Evolutionary conservation across 2,113 vertebrate species (phyloP), one percentile per base, ranked within the genome.

Genomic region (Fregetta grallaria): DNA sequence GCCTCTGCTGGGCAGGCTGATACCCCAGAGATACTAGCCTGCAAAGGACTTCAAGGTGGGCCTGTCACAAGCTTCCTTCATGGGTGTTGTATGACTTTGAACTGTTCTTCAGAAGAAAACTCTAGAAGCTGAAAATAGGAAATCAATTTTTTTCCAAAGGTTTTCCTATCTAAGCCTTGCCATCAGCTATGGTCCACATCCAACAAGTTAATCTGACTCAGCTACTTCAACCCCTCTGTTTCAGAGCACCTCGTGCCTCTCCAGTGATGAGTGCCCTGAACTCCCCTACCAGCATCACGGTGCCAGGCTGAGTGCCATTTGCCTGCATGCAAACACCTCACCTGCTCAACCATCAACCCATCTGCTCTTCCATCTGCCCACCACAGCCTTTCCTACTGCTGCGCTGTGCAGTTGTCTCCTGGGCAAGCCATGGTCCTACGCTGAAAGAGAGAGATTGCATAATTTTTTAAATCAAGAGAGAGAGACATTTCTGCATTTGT

Each of bases 201-300:
- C 59, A 86, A 27, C 30, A 79, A 55, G n/a, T 29, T 74, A 21
- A 74, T 74, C 59, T 2, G 6, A 26, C 36, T 52, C 47, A 58
- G 67, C 42, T 74, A 58, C 49, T 83, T 83, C 58, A 77, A 4
- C 8, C 36, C 22, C 38, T 45, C 15, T 74, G 40, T 74, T 71
- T 63, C n/a, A 32, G 75, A 82, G 30, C 27, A 72, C 50, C 55
- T 52, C 34, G 42, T 1, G 0, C 23, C 49, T 26, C 42, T 79
- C 42, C 82, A 55, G 47, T 13, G 58, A 32, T 4, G 45, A 59
- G 5, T 42, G 47, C 26, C 38, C 55, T 3, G 0, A 78, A 12
- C 0, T 0, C 4, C 61, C 25, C 77, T 63, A 73, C 53, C 61
- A 66, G 23, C 42, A 34, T 1, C 0, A 1, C 1, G 4, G 42